Base-by-base conservation (phyloP, 1,140 invertebrate genomes). In the Cheumatopsyche charites region DNA sequence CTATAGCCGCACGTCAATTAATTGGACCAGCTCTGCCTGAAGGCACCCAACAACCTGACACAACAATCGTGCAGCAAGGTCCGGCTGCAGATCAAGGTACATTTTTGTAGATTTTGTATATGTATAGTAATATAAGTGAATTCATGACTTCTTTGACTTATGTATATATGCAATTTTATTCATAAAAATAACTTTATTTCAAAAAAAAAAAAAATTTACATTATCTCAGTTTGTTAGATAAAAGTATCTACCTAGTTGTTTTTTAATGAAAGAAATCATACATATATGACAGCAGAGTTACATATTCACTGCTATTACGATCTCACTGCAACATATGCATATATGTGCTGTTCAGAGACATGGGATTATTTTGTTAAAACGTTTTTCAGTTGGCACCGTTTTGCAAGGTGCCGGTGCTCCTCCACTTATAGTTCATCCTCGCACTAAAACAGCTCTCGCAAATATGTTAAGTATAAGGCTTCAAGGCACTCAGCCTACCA, bases 371-470 rank as follows among this genome's bases (percentile, higher is more conserved):
- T 67, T 73, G 79, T 19, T 81, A 19, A 19, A 15, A 19, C 23
- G 19, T 52, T 52, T 47, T 47, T 82, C 23, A 80, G 63, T 66
- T 11, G 41, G 43, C 3, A 41, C 63, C 5, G 63, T 66, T 9
- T 45, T 66, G 12, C 63, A 66, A 83, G 67, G 78, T 79, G n/a
- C 77, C 79, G 67, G 84, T 83, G 77, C 84, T 83, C 70, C 86
- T 86, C 58, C 77, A 67, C 84, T 87, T 42, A 83, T 91, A n/a
- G 92, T 96, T 36, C 95, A 94, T 79, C 88, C 94, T 0, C 96
- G 96, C 81, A 97, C 96, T 5, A 98, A 98, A 86, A 97, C 95
- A 0, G 96, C 96, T 0, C 82, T 98, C 19, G 95, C 96, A 6
- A 96, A 97, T 81, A 94, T 98, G 91, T 84, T 98, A 58, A 97